These are phyloP conservation scores for Odontothrips loti DNA, from an alignment of 2,888 invertebrate species.

Conservation along the genomic window DNA sequence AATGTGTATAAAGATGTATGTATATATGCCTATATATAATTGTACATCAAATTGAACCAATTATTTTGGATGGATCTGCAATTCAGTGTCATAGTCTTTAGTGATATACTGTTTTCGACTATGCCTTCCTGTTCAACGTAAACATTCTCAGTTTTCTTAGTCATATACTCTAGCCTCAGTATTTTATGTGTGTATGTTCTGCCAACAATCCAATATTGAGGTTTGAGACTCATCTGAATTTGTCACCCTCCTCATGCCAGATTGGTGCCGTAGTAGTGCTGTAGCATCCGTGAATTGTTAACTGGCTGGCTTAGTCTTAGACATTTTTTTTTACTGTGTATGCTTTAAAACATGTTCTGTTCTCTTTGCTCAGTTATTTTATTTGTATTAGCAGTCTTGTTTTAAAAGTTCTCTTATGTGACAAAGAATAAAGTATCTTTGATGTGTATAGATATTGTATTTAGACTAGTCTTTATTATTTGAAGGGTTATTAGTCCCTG, in stretches of 20 bases:
- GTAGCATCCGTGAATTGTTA: neutral
- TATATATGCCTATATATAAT: neutral
- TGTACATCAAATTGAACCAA: constrained; percentile 14
- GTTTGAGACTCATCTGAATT: too few relatives aligned
- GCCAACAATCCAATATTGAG: too few relatives aligned
- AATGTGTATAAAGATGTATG: neutral
- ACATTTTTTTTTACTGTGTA: neutral
- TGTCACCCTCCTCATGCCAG: neutral
- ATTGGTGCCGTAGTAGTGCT: neutral
- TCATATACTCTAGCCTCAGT: too few relatives aligned
- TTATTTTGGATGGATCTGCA: constrained; percentile 10
- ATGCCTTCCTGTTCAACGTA: neutral
- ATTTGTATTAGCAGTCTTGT: neutral
- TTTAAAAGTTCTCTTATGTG: constrained; percentile 24
- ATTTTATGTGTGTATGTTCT: too few relatives aligned
- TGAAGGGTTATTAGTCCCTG: neutral
- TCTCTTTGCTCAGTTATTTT: constrained; percentile 3
- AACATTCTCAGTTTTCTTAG: too few relatives aligned
- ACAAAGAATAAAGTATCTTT: neutral
- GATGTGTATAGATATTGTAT: constrained; percentile 13
- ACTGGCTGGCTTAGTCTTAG: neutral
- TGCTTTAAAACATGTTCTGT: constrained; percentile 17
- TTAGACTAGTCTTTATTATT: constrained; percentile 23
- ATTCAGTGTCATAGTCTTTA: neutral
- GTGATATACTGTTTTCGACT: neutral